Percentiles rank a stretch among this genome's conserved stretches.
phyloP scores from a whole-genome alignment of 2,113 vertebrate genomes.

The Scalopus aquaticus region DNA sequence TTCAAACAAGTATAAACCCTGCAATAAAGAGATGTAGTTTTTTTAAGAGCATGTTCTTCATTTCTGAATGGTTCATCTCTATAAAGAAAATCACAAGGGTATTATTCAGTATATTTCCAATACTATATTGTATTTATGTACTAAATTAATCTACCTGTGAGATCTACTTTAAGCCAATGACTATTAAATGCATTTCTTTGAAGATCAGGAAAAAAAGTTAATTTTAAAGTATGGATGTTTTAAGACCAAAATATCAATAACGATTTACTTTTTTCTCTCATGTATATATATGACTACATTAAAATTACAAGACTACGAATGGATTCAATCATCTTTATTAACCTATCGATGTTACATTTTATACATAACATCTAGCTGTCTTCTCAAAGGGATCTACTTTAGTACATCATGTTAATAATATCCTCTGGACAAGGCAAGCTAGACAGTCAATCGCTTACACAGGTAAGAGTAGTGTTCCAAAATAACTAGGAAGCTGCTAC shows the following conservation, averaged over 20 bases:
- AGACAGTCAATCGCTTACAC: slow-evolving; percentile 85
- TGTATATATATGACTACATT: slow-evolving; percentile 6
- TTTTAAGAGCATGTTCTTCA: slow-evolving; percentile 72
- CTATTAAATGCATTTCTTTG: not conserved
- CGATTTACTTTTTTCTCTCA: not conserved
- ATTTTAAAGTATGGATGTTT: slow-evolving; percentile 20
- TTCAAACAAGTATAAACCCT: slow-evolving; percentile 83
- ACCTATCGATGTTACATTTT: slow-evolving; percentile 93
- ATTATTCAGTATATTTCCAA: not conserved
- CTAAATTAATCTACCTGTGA: slow-evolving; percentile 28
- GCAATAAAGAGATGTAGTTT: slow-evolving; percentile 86
- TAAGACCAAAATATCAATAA: slow-evolving; percentile 31
- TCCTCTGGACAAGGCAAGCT: slow-evolving; percentile 84
- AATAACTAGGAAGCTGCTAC: slow-evolving; percentile 86
- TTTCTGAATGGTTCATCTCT: slow-evolving; percentile 33
- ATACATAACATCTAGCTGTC: slow-evolving; percentile 91
- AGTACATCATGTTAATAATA: slow-evolving; percentile 88
- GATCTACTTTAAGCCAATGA: slow-evolving; percentile 54
- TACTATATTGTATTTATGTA: slow-evolving; percentile 1
- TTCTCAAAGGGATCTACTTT: slow-evolving; percentile 87
- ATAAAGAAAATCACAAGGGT: not conserved
- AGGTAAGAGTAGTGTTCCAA: slow-evolving; percentile 89
- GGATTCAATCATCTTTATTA: slow-evolving; percentile 92
- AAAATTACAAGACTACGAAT: slow-evolving; percentile 53
- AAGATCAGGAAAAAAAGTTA: not conserved